Evolutionary conservation across 2,888 invertebrate species (phyloP).

Genomic region (Mayetiola destructor): DNA sequence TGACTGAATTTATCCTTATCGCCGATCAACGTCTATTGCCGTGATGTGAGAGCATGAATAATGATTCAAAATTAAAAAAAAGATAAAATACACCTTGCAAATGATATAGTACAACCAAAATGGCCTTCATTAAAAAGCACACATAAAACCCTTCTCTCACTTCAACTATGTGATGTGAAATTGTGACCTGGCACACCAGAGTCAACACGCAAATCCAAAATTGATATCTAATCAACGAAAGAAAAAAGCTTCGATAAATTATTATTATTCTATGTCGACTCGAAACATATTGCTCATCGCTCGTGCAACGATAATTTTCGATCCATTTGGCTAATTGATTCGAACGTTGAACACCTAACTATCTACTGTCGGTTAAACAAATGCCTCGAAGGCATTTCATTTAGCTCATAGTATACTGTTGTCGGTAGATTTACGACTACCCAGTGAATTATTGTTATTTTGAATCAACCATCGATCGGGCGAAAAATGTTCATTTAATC

Average conservation of each 20-base stretch:
- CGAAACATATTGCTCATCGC: no score
- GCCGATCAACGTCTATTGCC: no score
- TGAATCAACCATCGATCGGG: no score
- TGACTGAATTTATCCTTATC: no score
- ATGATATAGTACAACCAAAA: no score
- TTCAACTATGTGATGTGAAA: not conserved
- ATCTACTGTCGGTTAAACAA: no score
- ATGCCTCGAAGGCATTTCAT: not conserved
- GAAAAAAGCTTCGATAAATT: not conserved
- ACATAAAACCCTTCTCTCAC: not conserved
- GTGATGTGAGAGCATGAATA: no score
- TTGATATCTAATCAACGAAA: not conserved
- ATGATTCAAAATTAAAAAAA: no score
- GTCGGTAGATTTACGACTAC: not conserved
- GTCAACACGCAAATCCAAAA: not conserved
- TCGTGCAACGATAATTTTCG: not conserved
- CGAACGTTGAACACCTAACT: not conserved
- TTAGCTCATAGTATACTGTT: not conserved
- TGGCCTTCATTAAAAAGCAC: no score
- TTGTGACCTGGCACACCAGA: not conserved
- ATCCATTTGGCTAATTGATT: slow-evolving; percentile 2
- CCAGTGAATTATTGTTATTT: no score
- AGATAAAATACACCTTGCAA: no score
- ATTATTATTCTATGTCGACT: not conserved
- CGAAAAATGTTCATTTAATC: not conserved